Evolutionary conservation across 2,113 vertebrate genomes (phyloP), one percentile per base, ranked within the genome.

Genomic region (Chauna torquata): DNA sequence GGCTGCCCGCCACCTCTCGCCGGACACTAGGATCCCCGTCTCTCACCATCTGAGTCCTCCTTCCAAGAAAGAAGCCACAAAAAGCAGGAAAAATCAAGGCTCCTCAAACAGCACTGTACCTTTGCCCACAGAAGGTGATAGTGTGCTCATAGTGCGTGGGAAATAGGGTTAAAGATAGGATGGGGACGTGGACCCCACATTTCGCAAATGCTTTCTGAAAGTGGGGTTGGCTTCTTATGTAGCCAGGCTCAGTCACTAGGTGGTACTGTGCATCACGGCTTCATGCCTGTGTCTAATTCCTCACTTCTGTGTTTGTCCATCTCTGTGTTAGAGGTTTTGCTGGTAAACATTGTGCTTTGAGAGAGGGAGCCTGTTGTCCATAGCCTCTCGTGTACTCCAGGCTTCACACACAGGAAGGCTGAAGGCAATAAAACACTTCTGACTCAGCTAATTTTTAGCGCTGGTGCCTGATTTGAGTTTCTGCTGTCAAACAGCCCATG

Each of bases 241-340:
- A 96, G 77, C 93, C 27, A 5, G 55, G 78, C 93, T 96, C 86
- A 87, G 95, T 94, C 96, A 96, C 95, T 97, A 97, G 96, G 90
- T 97, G 95, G 97, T 97, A 97, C 95, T 97, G 94, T 97, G 94
- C 78, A 92, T 96, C 94, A 59, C 75, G 69, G 87, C 96, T 97
- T 95, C 0, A 0, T 74, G 83, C 54, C 88, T 84, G 50, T 47
- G 24, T 66, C 71, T 19, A 34, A n/a, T 64, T 81, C 55, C 61
- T 89, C 13, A 2, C 45, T 88, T 32, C 40, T 57, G 38, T 44
- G 32, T 27, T 90, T 44, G 16, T 28, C 58, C 44, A 23, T 62
- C 47, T 18, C 74, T 25, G 54, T 16, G 38, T 70, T 68, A 55
- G 36, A 49, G 13, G 4, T 50, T 82, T 80, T 38, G 7, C 57